A percentile compares a stretch with the other conserved stretches of the same genome.
phyloP scores from a whole-genome alignment of 2,797 vertebrate species.

The Carcharodon carcharias region DNA sequence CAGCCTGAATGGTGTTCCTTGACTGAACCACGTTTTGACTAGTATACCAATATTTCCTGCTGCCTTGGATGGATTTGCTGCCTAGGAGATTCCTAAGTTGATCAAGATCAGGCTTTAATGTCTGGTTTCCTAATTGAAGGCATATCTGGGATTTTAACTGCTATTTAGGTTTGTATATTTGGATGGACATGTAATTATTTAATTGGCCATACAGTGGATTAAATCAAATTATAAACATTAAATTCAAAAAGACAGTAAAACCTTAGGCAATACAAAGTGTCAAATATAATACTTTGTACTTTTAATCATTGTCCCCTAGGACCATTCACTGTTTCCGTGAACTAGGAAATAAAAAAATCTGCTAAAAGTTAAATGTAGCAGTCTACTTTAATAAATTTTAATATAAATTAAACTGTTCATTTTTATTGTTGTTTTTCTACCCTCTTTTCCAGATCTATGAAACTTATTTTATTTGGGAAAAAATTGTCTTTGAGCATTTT shows the following conservation, averaged over 20 bases:
- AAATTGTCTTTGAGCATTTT: background rate
- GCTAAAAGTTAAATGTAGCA: background rate
- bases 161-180: background rate
- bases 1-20: background rate
- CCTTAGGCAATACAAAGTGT: constrained; percentile 47
- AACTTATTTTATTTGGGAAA: background rate
- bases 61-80: background rate
- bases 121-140: background rate
- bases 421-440: background rate
- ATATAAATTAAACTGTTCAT: background rate
- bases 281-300: constrained; percentile 45
- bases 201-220: background rate
- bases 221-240: constrained; percentile 42
- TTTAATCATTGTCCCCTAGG: background rate
- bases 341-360: background rate
- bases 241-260: constrained; percentile 41
- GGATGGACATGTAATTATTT: background rate
- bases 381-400: background rate
- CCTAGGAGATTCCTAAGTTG: background rate
- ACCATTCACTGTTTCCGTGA: background rate
- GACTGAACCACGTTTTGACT: background rate
- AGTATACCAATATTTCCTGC: background rate
- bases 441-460: background rate
- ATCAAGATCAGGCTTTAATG: background rate
- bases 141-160: background rate